These are phyloP conservation scores for Folsomia candida DNA, from an alignment of 2,888 invertebrate species.

Conservation along the genomic window DNA sequence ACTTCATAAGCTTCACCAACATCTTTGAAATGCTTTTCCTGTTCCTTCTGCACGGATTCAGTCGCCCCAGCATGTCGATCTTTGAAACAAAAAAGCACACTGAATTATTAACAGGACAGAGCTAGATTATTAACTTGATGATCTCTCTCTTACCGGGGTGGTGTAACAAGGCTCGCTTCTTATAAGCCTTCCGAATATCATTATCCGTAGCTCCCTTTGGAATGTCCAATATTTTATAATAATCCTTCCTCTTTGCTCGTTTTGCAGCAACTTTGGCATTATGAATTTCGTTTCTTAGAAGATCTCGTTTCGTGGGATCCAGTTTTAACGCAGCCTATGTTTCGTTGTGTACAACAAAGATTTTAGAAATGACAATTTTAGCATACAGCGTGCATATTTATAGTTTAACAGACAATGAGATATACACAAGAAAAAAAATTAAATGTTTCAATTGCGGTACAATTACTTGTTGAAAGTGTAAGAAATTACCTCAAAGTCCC, in stretches of 20 bases:
- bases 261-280: slow-evolving; percentile 87
- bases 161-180: slow-evolving; percentile 80
- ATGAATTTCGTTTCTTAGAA: slow-evolving; percentile 69
- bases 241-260: slow-evolving; percentile 90
- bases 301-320: slow-evolving; percentile 58
- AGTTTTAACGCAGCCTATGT: slow-evolving; percentile 38
- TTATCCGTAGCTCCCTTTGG: slow-evolving; percentile 78
- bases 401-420: neutral
- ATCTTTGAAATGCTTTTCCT: slow-evolving; percentile 92
- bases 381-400: neutral
- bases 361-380: neutral
- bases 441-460: neutral
- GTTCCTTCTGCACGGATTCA: slow-evolving; percentile 78
- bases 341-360: too few species aligned
- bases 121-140: neutral
- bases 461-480: too few species aligned
- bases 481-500: slow-evolving; percentile 79
- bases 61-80: slow-evolving; percentile 88
- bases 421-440: neutral
- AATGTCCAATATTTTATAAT: slow-evolving; percentile 90
- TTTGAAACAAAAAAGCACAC: slow-evolving; percentile 50
- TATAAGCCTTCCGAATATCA: slow-evolving; percentile 93
- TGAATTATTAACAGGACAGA: neutral
- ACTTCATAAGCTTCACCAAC: slow-evolving; percentile 93
- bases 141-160: slow-evolving; percentile 81